Evolutionary conservation across 2,113 vertebrate species (phyloP), one percentile per base, ranked within the genome.

Genomic region (Notarius lentiginosus): DNA sequence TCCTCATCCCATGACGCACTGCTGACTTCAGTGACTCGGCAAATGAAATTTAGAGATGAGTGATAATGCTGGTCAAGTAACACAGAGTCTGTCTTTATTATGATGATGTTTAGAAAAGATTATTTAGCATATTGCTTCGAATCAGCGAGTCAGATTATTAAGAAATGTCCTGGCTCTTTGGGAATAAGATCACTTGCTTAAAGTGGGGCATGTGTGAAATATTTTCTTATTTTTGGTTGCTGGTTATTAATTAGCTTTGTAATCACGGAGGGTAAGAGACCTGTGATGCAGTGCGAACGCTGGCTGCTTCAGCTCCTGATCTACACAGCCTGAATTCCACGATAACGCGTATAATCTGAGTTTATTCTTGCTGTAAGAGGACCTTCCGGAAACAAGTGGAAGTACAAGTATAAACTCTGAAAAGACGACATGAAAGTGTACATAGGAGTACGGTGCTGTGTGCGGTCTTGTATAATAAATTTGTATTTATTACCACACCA

Each of bases 21-120:
- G 86, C 85, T 89, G 84, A 92, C 92, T 93, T 88, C 89, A 89
- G 72, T 85, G 88, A 89, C 85, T 41, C 81, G 41, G 6, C 87
- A 91, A 91, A 90, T 87, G 12, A 88, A 89, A 82, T 91, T 91
- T 87, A 63, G 85, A 90, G 92, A 92, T 93, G 91, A 92, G 85
- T 73, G 79, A 47, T 86, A 41, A 82, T 47, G 2, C 34, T 41
- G n/a, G 12, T 49, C 58, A 70, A 66, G 77, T 12, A 73, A 51
- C 88, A 88, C 89, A 89, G 90, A 90, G 63, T 47, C 88, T 89
- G 90, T 81, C 58, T 88, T 84, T 65, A 41, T 79, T 68, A 9
- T 66, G 2, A n/a, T 47, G 1, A 41, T 11, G 79, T 34, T 58
- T 30, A 34, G 53, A 15, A 55, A n/a, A 30, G 53, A 58, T 79